A percentile compares a stretch with the other conserved stretches of the same genome.
phyloP scores from a whole-genome alignment of 2,888 invertebrate genomes.

The Andrena trimmerana region DNA sequence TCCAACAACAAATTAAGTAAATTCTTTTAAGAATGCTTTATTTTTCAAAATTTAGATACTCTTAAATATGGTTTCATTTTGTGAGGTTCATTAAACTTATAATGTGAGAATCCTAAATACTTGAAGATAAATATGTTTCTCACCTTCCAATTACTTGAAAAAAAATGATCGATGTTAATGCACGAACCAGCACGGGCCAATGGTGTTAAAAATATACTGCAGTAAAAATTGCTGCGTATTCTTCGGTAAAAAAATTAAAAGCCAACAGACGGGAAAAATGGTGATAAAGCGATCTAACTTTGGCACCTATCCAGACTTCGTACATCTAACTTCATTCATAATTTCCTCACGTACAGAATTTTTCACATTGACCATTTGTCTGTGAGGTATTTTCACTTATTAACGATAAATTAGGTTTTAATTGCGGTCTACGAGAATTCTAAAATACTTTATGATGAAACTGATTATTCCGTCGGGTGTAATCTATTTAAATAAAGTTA shows the following conservation, averaged over 20 bases:
- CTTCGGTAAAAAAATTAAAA: conserved; percentile 28
- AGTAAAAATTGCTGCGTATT: conserved; percentile 10
- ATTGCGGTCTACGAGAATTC: background rate
- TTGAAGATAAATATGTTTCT: background rate
- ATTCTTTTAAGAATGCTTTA: background rate
- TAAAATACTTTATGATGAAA: background rate
- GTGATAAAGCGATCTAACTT: conserved; percentile 12
- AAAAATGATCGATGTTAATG: background rate
- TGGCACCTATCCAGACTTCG: conserved; percentile 13
- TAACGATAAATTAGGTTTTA: background rate
- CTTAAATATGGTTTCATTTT: background rate
- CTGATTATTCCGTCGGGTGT: background rate
- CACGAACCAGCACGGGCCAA: background rate
- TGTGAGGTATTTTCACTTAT: background rate
- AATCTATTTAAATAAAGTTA: background rate
- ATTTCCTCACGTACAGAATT: background rate
- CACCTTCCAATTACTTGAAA: background rate
- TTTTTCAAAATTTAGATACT: background rate
- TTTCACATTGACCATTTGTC: background rate
- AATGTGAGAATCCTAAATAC: background rate
- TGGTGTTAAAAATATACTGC: conserved; percentile 21
- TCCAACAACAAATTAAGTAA: background rate
- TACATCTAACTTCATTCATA: conserved; percentile 9
- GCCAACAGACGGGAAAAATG: conserved; percentile 24
- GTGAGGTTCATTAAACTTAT: background rate